Conservation (phyloP, 1,140 invertebrate genomes). For the Tetranychus urticae region DNA sequence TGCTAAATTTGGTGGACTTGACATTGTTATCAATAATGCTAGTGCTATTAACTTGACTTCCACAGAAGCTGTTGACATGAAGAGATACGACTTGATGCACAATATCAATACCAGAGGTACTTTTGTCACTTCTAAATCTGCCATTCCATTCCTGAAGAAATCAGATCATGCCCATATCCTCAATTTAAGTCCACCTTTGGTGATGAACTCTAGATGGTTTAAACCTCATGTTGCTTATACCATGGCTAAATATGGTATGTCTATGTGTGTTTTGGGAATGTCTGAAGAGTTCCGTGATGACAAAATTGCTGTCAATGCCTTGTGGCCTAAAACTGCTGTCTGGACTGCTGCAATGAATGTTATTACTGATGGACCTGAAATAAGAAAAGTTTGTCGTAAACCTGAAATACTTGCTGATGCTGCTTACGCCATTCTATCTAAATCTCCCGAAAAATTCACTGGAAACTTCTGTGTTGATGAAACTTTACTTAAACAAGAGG, state of each 20-base stretch:
- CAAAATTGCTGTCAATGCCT: conserved; percentile 77
- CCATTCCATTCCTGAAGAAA: conserved; percentile 66
- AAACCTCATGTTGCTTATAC: conserved; percentile 81
- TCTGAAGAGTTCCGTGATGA: conserved; percentile 59
- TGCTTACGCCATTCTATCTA: conserved; percentile 63
- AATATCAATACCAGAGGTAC: conserved; percentile 72
- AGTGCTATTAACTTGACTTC: conserved; percentile 65
- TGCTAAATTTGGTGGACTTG: conserved; percentile 82
- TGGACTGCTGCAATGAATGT: conserved; percentile 90
- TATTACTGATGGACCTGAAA: conserved; percentile 34
- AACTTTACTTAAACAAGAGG: conserved; percentile 49
- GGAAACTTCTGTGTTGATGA: conserved; percentile 91
- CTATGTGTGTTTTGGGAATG: conserved; percentile 93
- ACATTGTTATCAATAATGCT: conserved; percentile 85
- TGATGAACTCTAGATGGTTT: conserved; percentile 76
- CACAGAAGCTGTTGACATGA: conserved; percentile 74
- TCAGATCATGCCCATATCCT: conserved; percentile 82
- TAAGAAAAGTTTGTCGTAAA: conserved; percentile 38
- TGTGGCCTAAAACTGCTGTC: conserved; percentile 90
- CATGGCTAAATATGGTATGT: conserved; percentile 98
- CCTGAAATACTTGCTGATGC: conserved; percentile 87
- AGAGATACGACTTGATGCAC: conserved; percentile 82
- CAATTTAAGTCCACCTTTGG: conserved; percentile 81
- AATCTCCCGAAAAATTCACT: conserved; percentile 47
- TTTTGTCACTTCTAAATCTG: conserved; percentile 74